Evolutionary conservation across 2,888 invertebrate genomes (phyloP), one percentile per base, ranked within the genome.

Genomic region (Aporophyla nigra): DNA sequence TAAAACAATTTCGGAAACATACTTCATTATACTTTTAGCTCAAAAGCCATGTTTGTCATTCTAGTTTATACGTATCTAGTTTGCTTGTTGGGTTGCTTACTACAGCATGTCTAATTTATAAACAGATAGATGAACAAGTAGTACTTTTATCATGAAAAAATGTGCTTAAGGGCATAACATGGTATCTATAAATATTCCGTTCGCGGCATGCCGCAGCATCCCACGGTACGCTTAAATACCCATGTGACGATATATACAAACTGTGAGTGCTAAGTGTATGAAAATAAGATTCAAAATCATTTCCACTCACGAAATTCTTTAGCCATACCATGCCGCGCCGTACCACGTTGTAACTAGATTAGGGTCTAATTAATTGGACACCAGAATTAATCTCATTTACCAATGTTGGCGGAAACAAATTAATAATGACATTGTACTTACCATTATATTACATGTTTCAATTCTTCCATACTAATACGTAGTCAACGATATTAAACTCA

Each of bases 401-500:
- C 56, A 6, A 24, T 56, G 56, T 6, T 56, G 58, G 27, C 16
- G 1, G 19, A 3, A 16, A 16, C 7, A 27, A 58, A 27, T 58
- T 19, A 27, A 19, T 19, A 27, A 19, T 58, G 5, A 58, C 21
- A 49, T n/a, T 3, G 7, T 19, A 49, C 40, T 54, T n/a, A 24
- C 7, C 24, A 46, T 51, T 33, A 53, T 5, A 53, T 12, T 59
- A 59, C n/a, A 67, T 43, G 51, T 72, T 51, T 62, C 10, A 27
- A 14, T 70, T 61, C 40, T 49, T 53, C n/a, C 16, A 56, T 46
- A 68, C 21, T 40, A 65, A 77, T 62, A n/a, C 51, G 66, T 40
- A 58, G 40, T 56, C 68, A 74, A 74, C 27, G 19, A 67, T 76
- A 56, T 58, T 40, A 74, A 67, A 65, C 67, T 66, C 53, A 80